phyloP scores from a whole-genome alignment of 2,797 vertebrate species.

The Peromyscus melanophrys region DNA sequence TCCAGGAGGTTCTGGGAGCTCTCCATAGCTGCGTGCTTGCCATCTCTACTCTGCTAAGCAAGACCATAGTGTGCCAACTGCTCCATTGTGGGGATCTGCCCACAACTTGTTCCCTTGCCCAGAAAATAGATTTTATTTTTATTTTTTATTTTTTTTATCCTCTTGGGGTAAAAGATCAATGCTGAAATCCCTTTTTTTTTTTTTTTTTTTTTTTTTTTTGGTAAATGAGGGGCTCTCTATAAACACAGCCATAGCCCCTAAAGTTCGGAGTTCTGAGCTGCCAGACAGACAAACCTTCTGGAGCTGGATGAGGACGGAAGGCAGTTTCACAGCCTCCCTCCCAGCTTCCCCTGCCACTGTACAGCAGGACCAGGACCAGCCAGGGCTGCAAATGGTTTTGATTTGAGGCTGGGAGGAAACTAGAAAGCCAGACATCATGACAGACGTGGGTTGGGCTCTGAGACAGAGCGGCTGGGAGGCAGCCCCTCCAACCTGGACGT shows the following conservation, averaged over 20 bases:
- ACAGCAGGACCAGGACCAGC: background rate
- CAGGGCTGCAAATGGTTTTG: conserved; percentile 65
- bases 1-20: background rate
- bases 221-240: background rate
- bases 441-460: conserved; percentile 42
- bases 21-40: no score
- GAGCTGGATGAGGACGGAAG: background rate
- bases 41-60: background rate
- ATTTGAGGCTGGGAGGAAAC: conserved; percentile 75
- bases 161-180: background rate
- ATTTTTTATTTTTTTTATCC: conserved; percentile 20
- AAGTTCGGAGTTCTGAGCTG: background rate
- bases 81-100: background rate
- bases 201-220: no score
- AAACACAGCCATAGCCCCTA: background rate
- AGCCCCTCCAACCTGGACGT: background rate
- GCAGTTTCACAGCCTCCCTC: background rate
- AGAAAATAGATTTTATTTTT: conserved; percentile 10
- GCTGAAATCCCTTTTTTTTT: background rate
- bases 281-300: background rate
- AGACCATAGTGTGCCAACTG: background rate
- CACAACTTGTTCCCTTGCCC: conserved; percentile 1
- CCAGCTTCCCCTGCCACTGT: background rate
- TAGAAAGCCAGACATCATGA: conserved; percentile 71
- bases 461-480: conserved; percentile 23